phyloP scores from a whole-genome alignment of 2,888 invertebrate species.

The Lissonota sp. region DNA sequence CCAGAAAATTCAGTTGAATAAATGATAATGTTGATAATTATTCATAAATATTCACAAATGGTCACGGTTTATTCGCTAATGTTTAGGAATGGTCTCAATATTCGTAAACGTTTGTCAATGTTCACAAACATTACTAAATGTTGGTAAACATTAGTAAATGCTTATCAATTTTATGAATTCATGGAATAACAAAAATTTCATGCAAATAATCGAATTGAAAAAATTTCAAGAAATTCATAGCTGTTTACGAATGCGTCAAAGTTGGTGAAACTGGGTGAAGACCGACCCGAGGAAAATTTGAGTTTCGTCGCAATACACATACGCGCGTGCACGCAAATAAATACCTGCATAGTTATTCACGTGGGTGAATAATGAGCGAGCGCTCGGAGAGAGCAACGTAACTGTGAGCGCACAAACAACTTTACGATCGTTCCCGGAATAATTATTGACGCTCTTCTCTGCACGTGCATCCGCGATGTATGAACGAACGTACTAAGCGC shows the following conservation, averaged over 20 bases:
- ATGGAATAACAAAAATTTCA: background rate
- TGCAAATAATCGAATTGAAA: background rate
- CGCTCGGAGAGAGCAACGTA: conserved; percentile 20
- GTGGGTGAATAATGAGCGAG: conserved; percentile 23
- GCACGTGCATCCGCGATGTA: background rate
- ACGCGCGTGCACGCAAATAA: background rate
- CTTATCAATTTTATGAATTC: too few species aligned
- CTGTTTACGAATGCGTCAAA: background rate
- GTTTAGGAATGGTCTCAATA: too few species aligned
- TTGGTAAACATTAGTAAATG: too few species aligned
- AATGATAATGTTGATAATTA: too few species aligned
- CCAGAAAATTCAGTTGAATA: too few species aligned
- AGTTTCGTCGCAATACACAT: too few species aligned
- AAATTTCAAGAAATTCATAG: background rate
- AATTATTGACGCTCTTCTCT: conserved; percentile 55
- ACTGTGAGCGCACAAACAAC: conserved; percentile 53
- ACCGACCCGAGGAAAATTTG: too few species aligned
- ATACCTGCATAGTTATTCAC: background rate
- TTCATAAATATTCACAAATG: too few species aligned
- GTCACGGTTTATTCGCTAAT: too few species aligned
- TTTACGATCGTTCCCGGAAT: conserved; percentile 49
- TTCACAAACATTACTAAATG: too few species aligned
- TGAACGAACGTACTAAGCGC: background rate
- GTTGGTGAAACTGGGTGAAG: background rate
- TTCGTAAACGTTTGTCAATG: too few species aligned